Base-by-base conservation (phyloP, 2,888 invertebrate species). In the Cantharis nigra region DNA sequence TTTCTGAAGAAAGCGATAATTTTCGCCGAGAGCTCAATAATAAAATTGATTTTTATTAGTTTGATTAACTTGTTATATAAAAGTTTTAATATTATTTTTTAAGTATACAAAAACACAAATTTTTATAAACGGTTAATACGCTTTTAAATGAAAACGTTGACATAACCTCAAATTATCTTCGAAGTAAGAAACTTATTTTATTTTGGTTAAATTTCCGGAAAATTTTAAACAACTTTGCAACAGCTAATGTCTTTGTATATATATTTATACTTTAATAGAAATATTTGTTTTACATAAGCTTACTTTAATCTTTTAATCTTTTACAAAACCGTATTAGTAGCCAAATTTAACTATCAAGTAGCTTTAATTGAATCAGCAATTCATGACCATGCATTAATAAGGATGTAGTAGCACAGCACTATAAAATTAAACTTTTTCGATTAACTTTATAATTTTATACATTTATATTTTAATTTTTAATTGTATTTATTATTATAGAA, bases 291-390 rank as follows among this genome's bases (percentile, higher is more conserved):
- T 70, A 71, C 70, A 71, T 67, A 75, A 75, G 71, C 71, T 75
- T 70, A 67, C 63, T 71, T 75, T 75, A 75, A 75, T 70, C 49
- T 70, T 75, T 75, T 75, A 75, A 75, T 75, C 75, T 65, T 28
- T 69, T 33, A 70, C 64, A 69, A 65, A 75, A 64, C 75, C 74
- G 70, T 70, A 70, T 75, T 75, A 75, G 70, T 65, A 75, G 75
- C 71, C 75, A 75, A 75, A 75, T 75, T 75, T 70, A 75, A 75
- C 75, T 75, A 70, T 75, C 75, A 75, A 75, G 75, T 74, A 70
- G 70, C 75, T 64, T 75, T 75, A 75, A 75, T 71, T 71, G 70
- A 75, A 75, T 75, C 63, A 70, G 75, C 75, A 65, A 70, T 70
- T 75, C 75, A 75, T 75, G 75, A 30, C 33, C 64, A 49, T 49